These are phyloP conservation scores for Chauna torquata DNA, from an alignment of 2,113 vertebrate genomes.

Conservation along the genomic window DNA sequence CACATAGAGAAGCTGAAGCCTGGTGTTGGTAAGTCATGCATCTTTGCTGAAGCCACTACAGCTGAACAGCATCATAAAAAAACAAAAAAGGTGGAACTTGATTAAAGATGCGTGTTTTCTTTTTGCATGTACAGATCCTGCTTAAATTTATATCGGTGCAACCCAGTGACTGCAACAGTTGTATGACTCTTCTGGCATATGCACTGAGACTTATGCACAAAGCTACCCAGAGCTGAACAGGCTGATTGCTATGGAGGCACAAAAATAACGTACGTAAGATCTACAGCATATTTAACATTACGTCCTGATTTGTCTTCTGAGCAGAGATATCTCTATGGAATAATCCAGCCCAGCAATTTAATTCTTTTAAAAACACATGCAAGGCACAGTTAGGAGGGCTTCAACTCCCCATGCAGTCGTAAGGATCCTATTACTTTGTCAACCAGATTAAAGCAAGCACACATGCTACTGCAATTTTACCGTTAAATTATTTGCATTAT, in stretches of 20 bases:
- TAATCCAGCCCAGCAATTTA: neutral
- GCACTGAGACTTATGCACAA: neutral
- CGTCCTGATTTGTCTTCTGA: neutral
- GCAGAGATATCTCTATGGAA: neutral
- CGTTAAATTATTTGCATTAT: neutral
- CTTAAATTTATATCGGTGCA: neutral
- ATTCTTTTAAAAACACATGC: conserved; percentile 11
- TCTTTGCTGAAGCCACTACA: neutral
- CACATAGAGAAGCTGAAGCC: neutral
- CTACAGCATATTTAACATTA: neutral
- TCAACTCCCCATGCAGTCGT: neutral
- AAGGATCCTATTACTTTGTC: neutral
- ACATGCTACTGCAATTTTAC: neutral
- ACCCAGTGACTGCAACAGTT: neutral
- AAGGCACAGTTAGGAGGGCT: conserved; percentile 29
- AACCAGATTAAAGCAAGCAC: neutral
- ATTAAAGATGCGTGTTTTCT: neutral
- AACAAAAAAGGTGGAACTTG: neutral
- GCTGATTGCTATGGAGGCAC: neutral
- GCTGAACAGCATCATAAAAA: neutral
- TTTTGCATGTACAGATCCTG: neutral
- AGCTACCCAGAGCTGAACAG: neutral
- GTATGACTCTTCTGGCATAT: neutral
- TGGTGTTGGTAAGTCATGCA: neutral
- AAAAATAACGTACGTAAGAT: neutral